phyloP scores from a whole-genome alignment of 2,797 vertebrate species.

The Eulemur albifrons region DNA sequence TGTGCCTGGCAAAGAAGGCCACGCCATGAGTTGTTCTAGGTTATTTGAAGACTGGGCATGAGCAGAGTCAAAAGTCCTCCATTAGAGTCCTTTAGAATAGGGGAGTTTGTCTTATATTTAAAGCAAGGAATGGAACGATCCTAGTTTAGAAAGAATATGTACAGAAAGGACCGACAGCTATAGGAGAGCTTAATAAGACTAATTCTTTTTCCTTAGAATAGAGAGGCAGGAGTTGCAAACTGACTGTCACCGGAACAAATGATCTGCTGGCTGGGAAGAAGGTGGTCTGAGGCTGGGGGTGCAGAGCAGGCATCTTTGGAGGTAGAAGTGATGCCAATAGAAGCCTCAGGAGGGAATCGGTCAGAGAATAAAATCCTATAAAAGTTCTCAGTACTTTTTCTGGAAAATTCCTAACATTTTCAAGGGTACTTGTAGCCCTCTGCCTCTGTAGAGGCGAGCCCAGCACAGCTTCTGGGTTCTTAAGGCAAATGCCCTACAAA shows the following conservation, averaged over 20 bases:
- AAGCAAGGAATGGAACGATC: background rate
- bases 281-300: background rate
- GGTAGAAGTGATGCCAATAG: background rate
- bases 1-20: background rate
- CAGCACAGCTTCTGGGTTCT: constrained; percentile 25
- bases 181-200: background rate
- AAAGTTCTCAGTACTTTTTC: constrained; percentile 52
- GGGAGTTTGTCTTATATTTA: background rate
- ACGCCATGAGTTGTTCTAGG: background rate
- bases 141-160: background rate
- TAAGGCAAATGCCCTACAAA: constrained; percentile 54
- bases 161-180: background rate
- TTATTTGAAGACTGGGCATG: background rate
- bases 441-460: constrained; percentile 30
- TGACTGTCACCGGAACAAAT: background rate
- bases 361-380: background rate
- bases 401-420: constrained; percentile 50
- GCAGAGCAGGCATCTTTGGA: background rate
- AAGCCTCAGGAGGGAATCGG: background rate
- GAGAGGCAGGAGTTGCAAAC: background rate
- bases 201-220: background rate
- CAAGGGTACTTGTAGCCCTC: constrained; percentile 47
- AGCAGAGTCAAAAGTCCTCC: background rate
- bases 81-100: background rate
- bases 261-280: background rate